Conservation (phyloP, 2,797 vertebrate species). For the Poeciliopsis presidionis region DNA sequence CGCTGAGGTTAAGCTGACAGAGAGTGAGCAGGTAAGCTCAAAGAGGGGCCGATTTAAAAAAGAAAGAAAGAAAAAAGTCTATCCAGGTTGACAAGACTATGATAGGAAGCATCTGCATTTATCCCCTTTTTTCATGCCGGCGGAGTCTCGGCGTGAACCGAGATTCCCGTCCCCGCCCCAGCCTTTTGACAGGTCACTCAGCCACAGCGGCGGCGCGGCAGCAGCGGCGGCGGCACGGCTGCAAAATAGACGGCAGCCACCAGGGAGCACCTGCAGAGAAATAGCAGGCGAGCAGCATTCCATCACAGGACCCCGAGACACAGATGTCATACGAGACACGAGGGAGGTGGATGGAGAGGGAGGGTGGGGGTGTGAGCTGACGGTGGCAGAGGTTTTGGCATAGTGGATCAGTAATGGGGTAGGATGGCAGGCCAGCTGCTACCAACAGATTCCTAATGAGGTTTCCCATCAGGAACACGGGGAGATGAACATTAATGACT, state of each 20-base stretch:
- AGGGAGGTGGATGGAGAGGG: conserved; percentile 64
- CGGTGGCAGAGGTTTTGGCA: conserved; percentile 63
- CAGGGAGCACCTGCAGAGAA: conserved; percentile 78
- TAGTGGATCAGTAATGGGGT: conserved; percentile 66
- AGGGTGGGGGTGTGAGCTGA: conserved; percentile 32
- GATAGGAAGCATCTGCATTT: conserved; percentile 71
- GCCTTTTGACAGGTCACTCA: conserved; percentile 50
- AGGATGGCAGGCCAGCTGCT: conserved; percentile 74
- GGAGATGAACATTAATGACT: conserved; percentile 69
- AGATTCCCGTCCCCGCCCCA: conserved; percentile 24
- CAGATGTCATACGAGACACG: conserved; percentile 77
- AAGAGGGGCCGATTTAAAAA: conserved; percentile 21
- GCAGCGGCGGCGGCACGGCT: conserved; percentile 16
- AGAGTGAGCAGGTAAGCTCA: conserved; percentile 1
- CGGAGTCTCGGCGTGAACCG: conserved; percentile 44
- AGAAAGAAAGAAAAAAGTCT: not conserved
- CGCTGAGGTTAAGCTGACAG: conserved; percentile 27
- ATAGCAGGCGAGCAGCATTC: conserved; percentile 75
- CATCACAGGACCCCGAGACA: conserved; percentile 77
- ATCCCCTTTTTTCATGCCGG: conserved; percentile 23
- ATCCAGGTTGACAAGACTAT: conserved; percentile 43
- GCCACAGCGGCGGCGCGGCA: conserved; percentile 2
- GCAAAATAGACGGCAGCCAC: conserved; percentile 58
- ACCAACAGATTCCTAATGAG: conserved; percentile 74
- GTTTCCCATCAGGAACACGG: conserved; percentile 67